Evolutionary conservation across 2,113 vertebrate genomes (phyloP), one percentile per base, ranked within the genome.

Genomic region (Stigmatopora nigra): DNA sequence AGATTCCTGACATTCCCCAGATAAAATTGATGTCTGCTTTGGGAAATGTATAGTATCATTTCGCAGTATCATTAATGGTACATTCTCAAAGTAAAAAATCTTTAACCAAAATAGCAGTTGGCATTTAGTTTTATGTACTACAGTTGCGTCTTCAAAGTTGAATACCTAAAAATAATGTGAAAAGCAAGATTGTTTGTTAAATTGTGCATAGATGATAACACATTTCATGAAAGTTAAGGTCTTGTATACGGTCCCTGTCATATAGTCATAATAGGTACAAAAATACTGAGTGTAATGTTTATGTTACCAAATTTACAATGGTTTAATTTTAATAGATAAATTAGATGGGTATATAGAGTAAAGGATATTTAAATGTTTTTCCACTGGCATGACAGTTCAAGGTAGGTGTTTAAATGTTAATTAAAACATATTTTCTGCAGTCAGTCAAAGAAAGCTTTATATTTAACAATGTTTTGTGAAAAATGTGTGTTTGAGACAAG

Each of bases 1-100:
- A 72, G 67, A 79, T 89, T 84, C 78, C 58, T 20, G 16, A 62
- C 73, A 80, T 88, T 85, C 73, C 71, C 48, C 48, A 44, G 6
- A 68, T 56, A 56, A 76, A 80, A 73, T 68, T 77, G 70, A 85
- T 78, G 69, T 73, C 83, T 67, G 46, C 53, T 11, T 56, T 64
- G 49, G 56, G 57, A 82, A 80, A 79, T 62, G 0, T 79, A 77
- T 72, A 77, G 69, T 73, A 58, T 31, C 25, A 31, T 2, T 10
- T 41, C 9, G 38, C 38, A 41, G 38, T 41, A 41, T 10, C 38
- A 41, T 41, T 41, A 5, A 41, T 4, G 2, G 38, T 41, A 41
- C 38, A 41, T 1, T 41, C 9, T 41, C 38, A 41, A 41, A 41
- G 38, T 41, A 10, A 41, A 41, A 31, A 41, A 41, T 41, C 38